Evolutionary conservation across 2,888 invertebrate genomes (phyloP), one percentile per base, ranked within the genome.

Genomic region (Pandemis heparana): DNA sequence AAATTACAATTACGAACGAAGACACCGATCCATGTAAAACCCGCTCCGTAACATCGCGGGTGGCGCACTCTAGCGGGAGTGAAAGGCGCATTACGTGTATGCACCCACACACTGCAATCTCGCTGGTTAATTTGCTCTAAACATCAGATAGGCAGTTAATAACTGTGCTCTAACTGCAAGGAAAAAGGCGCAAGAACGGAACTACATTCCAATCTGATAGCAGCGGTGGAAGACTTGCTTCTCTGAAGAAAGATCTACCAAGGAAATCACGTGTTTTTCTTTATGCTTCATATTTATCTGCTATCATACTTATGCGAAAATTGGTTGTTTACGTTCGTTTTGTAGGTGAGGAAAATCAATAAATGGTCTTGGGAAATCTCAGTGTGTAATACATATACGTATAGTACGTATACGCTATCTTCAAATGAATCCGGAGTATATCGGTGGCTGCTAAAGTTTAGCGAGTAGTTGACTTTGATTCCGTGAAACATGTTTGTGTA

Each of bases 11-110:
- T 51, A 56, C 56, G 68, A 63, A 68, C 70, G 72, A 70, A 46
- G 75, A 72, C 75, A 75, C 1, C 9, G 53, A 56, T 68, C 66
- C 46, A 41, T 12, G 23, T 60, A 59, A 69, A 59, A 46, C 71
- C 38, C 12, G 65, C 62, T 61, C 60, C 60, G 56, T 46, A 66
- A 43, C 38, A 62, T 68, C 48, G 64, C 76, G 76, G 76, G 71
- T 74, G 74, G 76, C 70, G 71, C 71, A 65, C 74, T 76, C 70
- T 72, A 71, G 74, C 61, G 75, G 64, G 60, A 75, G 76, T 75
- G 76, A 76, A 76, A 76, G 76, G 76, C 74, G 32, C 63, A 71
- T 75, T 75, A 74, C 66, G 73, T 73, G 64, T 41, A 64, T 68
- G 62, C 41, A 68, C 63, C 46, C 63, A 68, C 68, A 56, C 72